phyloP scores from a whole-genome alignment of 1,140 invertebrate genomes.

The Drosophila auraria region DNA sequence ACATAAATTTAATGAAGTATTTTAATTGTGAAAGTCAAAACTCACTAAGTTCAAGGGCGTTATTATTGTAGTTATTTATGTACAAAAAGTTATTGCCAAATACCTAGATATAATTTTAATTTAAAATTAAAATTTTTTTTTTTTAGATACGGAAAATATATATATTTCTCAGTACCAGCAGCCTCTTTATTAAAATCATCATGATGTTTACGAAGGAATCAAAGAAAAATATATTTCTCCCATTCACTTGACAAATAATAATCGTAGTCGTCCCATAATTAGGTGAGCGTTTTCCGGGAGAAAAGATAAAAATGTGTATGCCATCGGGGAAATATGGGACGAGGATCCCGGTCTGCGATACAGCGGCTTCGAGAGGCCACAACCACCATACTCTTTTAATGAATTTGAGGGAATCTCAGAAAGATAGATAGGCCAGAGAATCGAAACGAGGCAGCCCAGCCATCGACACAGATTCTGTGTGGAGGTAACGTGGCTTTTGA shows the following conservation, averaged over 20 bases:
- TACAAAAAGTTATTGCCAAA: no score
- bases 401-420: conserved; percentile 41
- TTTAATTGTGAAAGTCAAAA: no score
- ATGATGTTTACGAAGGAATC: conserved; percentile 13
- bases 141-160: no score
- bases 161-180: background rate
- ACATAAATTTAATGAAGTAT: no score
- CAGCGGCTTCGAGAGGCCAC: conserved; percentile 41
- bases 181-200: conserved; percentile 28
- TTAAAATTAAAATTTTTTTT: no score
- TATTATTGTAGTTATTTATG: no score
- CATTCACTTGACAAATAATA: conserved; percentile 44
- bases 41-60: no score
- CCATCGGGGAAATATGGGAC: conserved; percentile 13
- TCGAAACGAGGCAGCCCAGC: conserved; percentile 32
- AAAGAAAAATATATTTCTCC: background rate
- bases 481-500: conserved; percentile 76
- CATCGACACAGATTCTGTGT: conserved; percentile 34
- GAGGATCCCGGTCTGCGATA: conserved; percentile 7
- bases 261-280: conserved; percentile 58
- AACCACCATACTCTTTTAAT: conserved; percentile 64
- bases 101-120: no score
- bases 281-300: conserved; percentile 38
- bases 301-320: conserved; percentile 29
- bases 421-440: conserved; percentile 28